Conservation (phyloP, 2,888 invertebrate genomes). For the Agriopis marginaria region DNA sequence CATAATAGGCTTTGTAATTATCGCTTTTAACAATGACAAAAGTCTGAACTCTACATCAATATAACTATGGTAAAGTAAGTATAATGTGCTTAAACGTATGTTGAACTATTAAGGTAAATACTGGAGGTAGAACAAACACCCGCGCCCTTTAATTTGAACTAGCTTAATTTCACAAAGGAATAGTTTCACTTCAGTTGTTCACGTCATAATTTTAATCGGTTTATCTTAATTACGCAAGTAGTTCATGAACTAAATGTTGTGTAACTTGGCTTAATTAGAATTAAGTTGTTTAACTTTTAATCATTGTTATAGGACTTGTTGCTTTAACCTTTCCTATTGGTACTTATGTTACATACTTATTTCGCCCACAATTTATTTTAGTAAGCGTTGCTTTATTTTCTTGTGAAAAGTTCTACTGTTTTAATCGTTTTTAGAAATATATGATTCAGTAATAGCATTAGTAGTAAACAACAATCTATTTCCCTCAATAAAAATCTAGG, state of each 20-base stretch:
- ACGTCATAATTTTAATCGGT: constrained; percentile 44
- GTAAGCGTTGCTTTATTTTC: no score
- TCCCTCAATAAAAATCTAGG: no score
- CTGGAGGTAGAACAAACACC: constrained; percentile 34
- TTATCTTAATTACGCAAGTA: constrained; percentile 43
- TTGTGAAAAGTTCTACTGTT: no score
- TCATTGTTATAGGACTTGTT: constrained; percentile 14
- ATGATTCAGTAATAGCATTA: no score
- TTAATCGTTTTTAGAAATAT: no score
- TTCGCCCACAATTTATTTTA: not conserved
- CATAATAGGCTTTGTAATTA: not conserved
- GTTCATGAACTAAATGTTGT: constrained; percentile 34
- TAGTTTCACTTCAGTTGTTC: constrained; percentile 40
- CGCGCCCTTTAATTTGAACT: constrained; percentile 38
- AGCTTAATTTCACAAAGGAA: constrained; percentile 43
- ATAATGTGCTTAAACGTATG: constrained; percentile 19
- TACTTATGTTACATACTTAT: not conserved
- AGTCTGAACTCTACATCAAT: not conserved
- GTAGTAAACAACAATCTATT: no score
- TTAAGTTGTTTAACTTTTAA: constrained; percentile 31
- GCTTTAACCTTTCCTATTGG: constrained; percentile 1
- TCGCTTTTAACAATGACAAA: not conserved
- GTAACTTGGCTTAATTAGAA: constrained; percentile 19
- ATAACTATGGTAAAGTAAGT: constrained; percentile 10
- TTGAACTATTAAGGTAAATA: constrained; percentile 37